Evolutionary conservation across 2,797 vertebrate species (phyloP).

Genomic region (Sparus aurata): DNA sequence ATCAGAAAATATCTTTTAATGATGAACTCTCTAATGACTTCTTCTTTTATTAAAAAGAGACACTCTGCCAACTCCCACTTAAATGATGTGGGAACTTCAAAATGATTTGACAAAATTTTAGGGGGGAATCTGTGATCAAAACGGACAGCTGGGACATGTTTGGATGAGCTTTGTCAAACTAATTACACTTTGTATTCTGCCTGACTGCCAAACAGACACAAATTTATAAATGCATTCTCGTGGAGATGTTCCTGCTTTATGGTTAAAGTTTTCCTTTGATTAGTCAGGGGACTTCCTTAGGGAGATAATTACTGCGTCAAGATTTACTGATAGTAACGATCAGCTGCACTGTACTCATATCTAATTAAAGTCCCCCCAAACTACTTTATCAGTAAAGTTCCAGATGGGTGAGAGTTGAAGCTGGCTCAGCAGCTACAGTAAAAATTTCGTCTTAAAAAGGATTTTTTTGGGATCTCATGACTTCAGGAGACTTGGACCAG

Average conservation of each 20-base stretch:
- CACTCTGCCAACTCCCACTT: not conserved
- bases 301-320: constrained; percentile 45
- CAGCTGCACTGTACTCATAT: constrained; percentile 11
- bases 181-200: constrained; percentile 30
- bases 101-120: constrained; percentile 24
- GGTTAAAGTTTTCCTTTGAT: constrained; percentile 34
- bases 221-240: constrained; percentile 19
- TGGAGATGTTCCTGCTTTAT: constrained; percentile 12
- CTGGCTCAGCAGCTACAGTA: not conserved
- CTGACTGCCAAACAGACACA: constrained; percentile 24
- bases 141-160: constrained; percentile 14
- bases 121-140: constrained; percentile 26
- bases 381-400: constrained; percentile 31
- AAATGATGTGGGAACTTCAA: not conserved
- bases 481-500: too few species aligned
- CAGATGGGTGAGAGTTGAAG: constrained; percentile 19
- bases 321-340: constrained; percentile 32
- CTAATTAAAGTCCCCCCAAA: constrained; percentile 47
- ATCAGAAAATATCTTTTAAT: not conserved
- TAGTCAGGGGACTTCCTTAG: constrained; percentile 25
- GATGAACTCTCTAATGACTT: not conserved
- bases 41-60: not conserved
- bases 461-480: too few species aligned
- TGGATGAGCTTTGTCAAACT: constrained; percentile 32
- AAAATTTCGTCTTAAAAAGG: too few species aligned